Base-by-base conservation (phyloP, 2,113 vertebrate species). In the Clarias gariepinus region DNA sequence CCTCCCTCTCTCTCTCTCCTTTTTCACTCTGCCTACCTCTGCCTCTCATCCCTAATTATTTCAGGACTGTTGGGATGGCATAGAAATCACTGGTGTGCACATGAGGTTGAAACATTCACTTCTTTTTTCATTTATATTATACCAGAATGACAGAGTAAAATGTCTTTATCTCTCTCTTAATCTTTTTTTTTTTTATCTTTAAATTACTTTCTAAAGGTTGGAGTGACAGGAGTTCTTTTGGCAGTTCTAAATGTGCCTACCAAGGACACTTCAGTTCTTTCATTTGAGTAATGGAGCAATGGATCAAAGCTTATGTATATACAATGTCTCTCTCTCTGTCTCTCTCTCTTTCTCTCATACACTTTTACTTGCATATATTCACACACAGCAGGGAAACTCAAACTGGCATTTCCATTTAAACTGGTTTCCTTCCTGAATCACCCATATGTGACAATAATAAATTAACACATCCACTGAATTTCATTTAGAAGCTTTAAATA, bases 241-340 rank as follows among this genome's bases (percentile, higher is more conserved):
- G 79, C 80, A 90, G 89, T 58, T 1, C 25, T 87, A 30, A 60
- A 77, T 81, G 91, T 89, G 91, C 92, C 91, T 88, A 83, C 84
- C 91, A 93, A 94, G 90, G 92, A 92, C 91, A 61, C 1, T 4
- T 89, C 82, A 61, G 84, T 41, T 58, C 86, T 91, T 91, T 92
- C 85, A 92, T 92, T 90, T 90, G 78, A 90, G 84, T 90, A 90
- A 89, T 91, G 87, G 84, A 85, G 86, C 71, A 71, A 89, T 80
- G 36, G 83, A 85, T 90, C 63, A 81, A 87, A 63, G 84, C 58
- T 68, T 21, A 69, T n/a, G 80, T 57, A 68, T n/a, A 83, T 57
- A 68, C 9, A 41, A 7, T 11, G 4, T 68, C 64, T 68, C 64
- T 68, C 64, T 68, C 64, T 68, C 47, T 10, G 64, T 36, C 23